Evolutionary conservation across 1,140 invertebrate species (phyloP).

Genomic region (Lepeophtheirus salmonis): DNA sequence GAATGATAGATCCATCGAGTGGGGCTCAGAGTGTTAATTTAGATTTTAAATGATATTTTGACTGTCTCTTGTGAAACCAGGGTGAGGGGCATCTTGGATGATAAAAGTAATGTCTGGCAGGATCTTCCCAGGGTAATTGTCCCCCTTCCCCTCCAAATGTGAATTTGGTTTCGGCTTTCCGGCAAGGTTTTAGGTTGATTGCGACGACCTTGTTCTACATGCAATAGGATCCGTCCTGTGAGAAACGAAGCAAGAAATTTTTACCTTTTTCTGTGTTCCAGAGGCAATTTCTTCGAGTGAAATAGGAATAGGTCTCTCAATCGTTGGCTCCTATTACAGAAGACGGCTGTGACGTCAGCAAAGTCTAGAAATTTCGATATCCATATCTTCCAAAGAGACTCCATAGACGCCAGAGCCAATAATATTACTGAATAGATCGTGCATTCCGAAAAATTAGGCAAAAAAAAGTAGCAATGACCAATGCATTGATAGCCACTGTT

Average conservation of each 20-base stretch:
- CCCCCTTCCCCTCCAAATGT: slow-evolving; percentile 98
- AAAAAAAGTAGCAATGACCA: slow-evolving; percentile 70
- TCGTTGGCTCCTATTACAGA: slow-evolving; percentile 69
- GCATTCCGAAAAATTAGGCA: slow-evolving; percentile 71
- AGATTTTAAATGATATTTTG: slow-evolving; percentile 75
- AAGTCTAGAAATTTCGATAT: slow-evolving; percentile 68
- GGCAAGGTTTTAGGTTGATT: slow-evolving; percentile 94
- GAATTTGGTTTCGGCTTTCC: slow-evolving; percentile 97
- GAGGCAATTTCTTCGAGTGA: slow-evolving; percentile 70
- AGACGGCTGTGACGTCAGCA: slow-evolving; percentile 35
- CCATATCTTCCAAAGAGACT: slow-evolving; percentile 48
- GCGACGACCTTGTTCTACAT: slow-evolving; percentile 96
- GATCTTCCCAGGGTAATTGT: slow-evolving; percentile 81
- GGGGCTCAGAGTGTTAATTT: slow-evolving; percentile 79
- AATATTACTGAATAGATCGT: slow-evolving; percentile 44
- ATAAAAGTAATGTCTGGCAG: slow-evolving; percentile 97
- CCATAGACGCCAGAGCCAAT: slow-evolving; percentile 39
- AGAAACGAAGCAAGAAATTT: slow-evolving; percentile 81
- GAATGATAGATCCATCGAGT: slow-evolving; percentile 64
- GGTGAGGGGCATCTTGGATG: slow-evolving; percentile 92
- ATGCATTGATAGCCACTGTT: slow-evolving; percentile 31
- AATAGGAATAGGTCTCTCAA: slow-evolving; percentile 91
- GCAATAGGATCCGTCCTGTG: slow-evolving; percentile 55
- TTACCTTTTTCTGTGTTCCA: slow-evolving; percentile 98
- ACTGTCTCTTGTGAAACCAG: slow-evolving; percentile 80